Evolutionary conservation across 1,140 invertebrate species (phyloP).

Genomic region (Alviniconcha marisindica): DNA sequence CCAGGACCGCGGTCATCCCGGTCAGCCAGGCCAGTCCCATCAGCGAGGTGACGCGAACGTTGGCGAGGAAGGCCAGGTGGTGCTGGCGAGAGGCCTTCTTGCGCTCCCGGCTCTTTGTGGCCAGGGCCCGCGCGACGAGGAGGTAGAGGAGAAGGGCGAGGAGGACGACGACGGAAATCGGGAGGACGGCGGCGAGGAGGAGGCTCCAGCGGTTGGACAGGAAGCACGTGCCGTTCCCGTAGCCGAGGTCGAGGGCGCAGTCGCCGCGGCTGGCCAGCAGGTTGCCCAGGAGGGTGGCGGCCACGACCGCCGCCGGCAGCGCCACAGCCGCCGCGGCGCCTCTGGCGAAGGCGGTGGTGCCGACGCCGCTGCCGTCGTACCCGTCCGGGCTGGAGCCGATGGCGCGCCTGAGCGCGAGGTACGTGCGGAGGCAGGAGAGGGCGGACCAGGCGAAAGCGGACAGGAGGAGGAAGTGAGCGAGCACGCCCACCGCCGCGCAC

Average conservation of each 20-base stretch:
- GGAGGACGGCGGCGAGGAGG: conserved; percentile 1
- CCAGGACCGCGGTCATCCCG: conserved; percentile 74
- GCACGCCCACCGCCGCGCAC: neutral
- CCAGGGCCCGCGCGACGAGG: neutral
- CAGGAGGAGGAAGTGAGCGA: conserved; percentile 32
- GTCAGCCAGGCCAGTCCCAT: conserved; percentile 79
- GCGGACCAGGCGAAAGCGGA: conserved; percentile 22
- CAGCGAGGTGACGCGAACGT: conserved; percentile 77
- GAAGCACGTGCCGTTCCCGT: conserved; percentile 22
- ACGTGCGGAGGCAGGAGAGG: neutral
- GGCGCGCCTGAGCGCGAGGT: neutral
- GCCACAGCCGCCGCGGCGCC: conserved; percentile 1
- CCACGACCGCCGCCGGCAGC: conserved; percentile 9
- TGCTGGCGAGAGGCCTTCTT: neutral
- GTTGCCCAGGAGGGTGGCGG: neutral
- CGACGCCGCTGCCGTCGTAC: neutral
- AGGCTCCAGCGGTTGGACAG: conserved; percentile 32
- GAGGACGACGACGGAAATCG: neutral
- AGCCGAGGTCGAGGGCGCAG: neutral
- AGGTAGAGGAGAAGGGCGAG: conserved; percentile 12
- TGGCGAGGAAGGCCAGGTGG: conserved; percentile 60
- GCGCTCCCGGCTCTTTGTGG: neutral
- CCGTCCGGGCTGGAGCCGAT: neutral
- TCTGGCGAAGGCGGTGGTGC: neutral
- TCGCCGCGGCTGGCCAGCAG: neutral